Percentiles rank a stretch among this genome's conserved stretches.
Conservation (phyloP, 2,797 vertebrate genomes). For the Micrastur ruficollis region DNA sequence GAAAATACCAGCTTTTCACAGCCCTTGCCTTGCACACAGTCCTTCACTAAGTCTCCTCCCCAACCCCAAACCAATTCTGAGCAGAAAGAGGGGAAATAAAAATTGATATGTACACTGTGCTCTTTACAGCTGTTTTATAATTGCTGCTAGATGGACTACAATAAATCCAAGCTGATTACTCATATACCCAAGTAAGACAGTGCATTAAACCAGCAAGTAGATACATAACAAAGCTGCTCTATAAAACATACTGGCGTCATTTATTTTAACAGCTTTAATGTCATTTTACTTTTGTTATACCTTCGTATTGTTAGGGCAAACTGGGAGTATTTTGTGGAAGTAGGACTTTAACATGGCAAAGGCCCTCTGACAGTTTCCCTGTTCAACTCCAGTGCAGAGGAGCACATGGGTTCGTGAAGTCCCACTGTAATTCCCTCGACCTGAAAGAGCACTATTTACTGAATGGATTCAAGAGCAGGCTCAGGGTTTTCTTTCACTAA, state of each 20-base stretch:
- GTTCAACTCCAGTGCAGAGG: neutral
- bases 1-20: neutral
- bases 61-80: neutral
- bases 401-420: neutral
- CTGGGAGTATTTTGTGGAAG: neutral
- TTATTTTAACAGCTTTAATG: neutral
- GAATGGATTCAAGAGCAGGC: neutral
- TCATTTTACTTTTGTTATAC: neutral
- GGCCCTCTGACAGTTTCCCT: neutral
- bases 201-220: neutral
- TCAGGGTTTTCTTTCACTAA: neutral
- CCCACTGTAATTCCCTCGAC: neutral
- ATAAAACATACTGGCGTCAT: neutral
- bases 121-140: neutral
- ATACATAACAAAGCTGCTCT: neutral
- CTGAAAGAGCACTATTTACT: neutral
- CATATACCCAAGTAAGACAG: neutral
- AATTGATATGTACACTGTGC: neutral
- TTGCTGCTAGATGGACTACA: neutral
- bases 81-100: neutral
- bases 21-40: neutral
- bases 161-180: neutral
- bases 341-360: neutral
- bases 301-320: neutral
- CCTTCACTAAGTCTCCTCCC: neutral